phyloP scores from a whole-genome alignment of 35 echinoderm and acorn worm species.

The Lytechinus pictus region DNA sequence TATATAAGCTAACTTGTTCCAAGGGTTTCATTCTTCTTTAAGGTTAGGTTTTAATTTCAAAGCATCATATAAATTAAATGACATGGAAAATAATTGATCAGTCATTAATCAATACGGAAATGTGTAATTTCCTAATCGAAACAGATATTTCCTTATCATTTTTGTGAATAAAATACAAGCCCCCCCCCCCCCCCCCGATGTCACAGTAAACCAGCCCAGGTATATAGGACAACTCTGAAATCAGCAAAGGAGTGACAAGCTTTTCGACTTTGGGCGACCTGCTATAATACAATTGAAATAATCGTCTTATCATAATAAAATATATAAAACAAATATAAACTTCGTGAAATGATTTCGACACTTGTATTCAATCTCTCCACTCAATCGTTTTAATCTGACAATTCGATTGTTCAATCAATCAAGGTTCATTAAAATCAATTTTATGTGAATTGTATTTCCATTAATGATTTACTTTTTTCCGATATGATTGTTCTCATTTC shows the following conservation, averaged over 20 bases:
- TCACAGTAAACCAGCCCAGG: not conserved
- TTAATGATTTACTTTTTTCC: not conserved
- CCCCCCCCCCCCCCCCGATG: too few relatives aligned
- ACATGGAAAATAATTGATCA: too few relatives aligned
- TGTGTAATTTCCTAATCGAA: too few relatives aligned
- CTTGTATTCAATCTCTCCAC: not conserved
- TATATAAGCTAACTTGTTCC: too few relatives aligned
- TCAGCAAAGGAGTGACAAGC: not conserved
- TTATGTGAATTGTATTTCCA: not conserved
- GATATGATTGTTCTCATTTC: not conserved
- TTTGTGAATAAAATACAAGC: too few relatives aligned
- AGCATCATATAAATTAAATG: too few relatives aligned
- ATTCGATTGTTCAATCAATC: not conserved
- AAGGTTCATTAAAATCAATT: not conserved
- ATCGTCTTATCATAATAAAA: not conserved
- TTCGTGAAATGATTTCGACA: not conserved
- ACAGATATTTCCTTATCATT: too few relatives aligned
- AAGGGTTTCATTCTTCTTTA: too few relatives aligned
- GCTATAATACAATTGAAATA: not conserved
- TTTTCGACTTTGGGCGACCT: not conserved
- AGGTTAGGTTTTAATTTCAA: too few relatives aligned
- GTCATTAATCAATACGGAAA: too few relatives aligned
- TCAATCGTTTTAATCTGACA: not conserved
- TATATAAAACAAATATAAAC: not conserved
- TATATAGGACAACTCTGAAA: not conserved